Percentiles rank a stretch among this genome's conserved stretches.
Conservation (phyloP, 2,113 vertebrate species). For the Oreochromis niloticus region DNA sequence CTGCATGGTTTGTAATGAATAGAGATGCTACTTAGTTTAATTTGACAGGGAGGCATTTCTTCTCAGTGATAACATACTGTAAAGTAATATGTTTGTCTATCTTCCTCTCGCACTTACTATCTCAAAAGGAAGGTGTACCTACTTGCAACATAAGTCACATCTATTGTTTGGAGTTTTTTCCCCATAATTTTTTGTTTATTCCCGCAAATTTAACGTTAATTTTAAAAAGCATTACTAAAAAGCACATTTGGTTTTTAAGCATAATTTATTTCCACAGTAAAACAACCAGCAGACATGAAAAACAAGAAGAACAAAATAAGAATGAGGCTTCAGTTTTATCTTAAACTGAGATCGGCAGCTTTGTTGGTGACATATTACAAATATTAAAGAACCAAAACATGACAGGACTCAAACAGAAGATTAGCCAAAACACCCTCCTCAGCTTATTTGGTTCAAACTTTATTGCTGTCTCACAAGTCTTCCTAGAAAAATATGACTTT, state of each 20-base stretch:
- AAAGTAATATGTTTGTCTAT: background rate
- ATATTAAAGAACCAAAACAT: background rate
- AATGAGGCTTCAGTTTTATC: background rate
- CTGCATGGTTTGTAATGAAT: constrained; percentile 9
- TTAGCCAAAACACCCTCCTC: background rate
- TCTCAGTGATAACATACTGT: background rate
- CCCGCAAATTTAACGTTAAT: background rate
- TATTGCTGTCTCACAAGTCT: background rate
- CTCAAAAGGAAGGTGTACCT: background rate
- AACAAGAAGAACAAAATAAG: background rate
- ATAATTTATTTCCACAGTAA: constrained; percentile 44
- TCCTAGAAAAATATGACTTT: background rate
- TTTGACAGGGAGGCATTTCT: background rate
- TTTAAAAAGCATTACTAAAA: background rate
- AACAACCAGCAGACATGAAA: background rate
- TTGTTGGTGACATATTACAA: background rate
- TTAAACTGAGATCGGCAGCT: background rate
- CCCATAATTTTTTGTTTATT: background rate
- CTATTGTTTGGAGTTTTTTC: background rate
- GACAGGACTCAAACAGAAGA: background rate
- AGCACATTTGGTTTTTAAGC: background rate
- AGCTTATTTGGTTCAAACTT: background rate
- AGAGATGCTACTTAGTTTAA: constrained; percentile 11
- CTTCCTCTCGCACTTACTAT: background rate
- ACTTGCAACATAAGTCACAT: background rate